Evolutionary conservation across 2,113 vertebrate species (phyloP), one percentile per base, ranked within the genome.

Genomic region (Paradisaea rubra): DNA sequence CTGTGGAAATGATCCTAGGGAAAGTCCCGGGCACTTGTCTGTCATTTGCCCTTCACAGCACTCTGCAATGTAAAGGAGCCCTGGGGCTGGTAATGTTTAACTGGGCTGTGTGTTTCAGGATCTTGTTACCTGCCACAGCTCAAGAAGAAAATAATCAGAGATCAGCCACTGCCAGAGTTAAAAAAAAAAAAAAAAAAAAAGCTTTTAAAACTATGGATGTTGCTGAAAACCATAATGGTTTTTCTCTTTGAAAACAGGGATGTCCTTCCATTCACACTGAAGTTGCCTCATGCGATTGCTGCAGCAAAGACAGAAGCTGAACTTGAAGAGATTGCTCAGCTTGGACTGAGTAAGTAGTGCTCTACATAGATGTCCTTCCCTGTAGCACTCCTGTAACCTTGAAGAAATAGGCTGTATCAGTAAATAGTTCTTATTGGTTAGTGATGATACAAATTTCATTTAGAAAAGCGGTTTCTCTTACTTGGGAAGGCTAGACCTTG

Each of bases 181-280:
- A 54, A 85, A 37, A 37, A 37, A 37, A 37, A 37, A 37, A 74
- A 79, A 33, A 31, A 30, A 57, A 80, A 33, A 42, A 41, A 39
- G 9, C 17, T 91, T 77, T 53, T 78, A 30, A 56, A 88, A 65
- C n/a, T 37, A 3, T 54, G 35, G 20, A 18, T 69, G 19, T 35
- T 61, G 31, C 28, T 68, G 50, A 60, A 76, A 91, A 56, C 66
- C 14, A 19, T 57, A 37, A 66, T 50, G 93, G 23, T 25, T 83
- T 74, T 85, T 88, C 59, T 81, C 47, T 88, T 97, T 37, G 63
- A 73, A 71, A 93, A 84, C 66, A 99, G 99, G 96, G 99, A 99
- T 54, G 97, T 99, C 63, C 97, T 99, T 92, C 99, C 99, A 0
- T 99, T 99, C 95, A 98, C 98, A 70, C 98, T 99, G 97, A 98